phyloP scores from a whole-genome alignment of 2,888 invertebrate species.

The Aphelenchoides bicaudatus region DNA sequence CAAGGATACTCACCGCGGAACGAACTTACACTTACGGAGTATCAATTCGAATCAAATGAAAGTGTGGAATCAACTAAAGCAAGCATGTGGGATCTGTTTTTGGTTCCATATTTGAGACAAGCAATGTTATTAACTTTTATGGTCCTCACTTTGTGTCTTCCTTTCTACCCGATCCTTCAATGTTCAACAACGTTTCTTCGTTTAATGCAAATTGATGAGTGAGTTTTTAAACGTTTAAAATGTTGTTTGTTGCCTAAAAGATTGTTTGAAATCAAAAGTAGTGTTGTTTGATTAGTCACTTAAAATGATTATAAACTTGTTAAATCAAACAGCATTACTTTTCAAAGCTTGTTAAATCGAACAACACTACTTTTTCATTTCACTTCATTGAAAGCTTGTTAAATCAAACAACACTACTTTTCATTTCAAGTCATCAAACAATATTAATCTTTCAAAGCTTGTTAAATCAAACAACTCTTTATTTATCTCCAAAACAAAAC shows the following conservation, averaged over 20 bases:
- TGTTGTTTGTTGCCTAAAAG: slow-evolving; percentile 29
- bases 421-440: no score
- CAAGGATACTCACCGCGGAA: slow-evolving; percentile 31
- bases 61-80: not conserved
- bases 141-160: slow-evolving; percentile 45
- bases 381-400: no score
- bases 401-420: no score
- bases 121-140: slow-evolving; percentile 46
- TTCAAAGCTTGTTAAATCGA: no score
- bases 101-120: slow-evolving; percentile 35
- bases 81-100: slow-evolving; percentile 16
- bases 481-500: no score
- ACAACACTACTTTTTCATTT: no score
- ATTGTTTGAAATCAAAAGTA: no score
- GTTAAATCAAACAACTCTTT: no score
- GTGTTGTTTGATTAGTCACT: no score
- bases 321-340: no score
- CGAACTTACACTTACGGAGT: slow-evolving; percentile 26
- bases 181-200: slow-evolving; percentile 48
- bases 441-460: no score
- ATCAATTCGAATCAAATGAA: slow-evolving; percentile 22
- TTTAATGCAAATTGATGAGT: slow-evolving; percentile 23
- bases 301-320: no score
- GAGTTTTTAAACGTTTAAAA: slow-evolving; percentile 6
- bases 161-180: slow-evolving; percentile 55